Conservation (phyloP, 2,888 invertebrate genomes). For the Cylindroiulus punctatus region DNA sequence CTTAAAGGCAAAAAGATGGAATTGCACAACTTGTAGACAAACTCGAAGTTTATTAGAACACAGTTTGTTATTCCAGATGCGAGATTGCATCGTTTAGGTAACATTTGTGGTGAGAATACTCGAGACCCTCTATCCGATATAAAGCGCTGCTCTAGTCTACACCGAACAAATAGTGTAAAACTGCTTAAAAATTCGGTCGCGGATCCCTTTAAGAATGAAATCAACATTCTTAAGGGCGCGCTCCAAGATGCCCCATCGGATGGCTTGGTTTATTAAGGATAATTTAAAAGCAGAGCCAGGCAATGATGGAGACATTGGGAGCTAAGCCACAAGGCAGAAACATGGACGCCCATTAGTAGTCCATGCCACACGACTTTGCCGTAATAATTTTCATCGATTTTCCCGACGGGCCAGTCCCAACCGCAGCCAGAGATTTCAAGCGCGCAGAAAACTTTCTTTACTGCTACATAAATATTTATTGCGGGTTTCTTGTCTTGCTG, state of each 20-base stretch:
- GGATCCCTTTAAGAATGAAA: neutral
- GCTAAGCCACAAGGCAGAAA: neutral
- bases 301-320: constrained; percentile 27
- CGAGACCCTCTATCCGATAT: too few species aligned
- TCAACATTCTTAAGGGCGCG: neutral
- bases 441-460: constrained; percentile 32
- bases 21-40: too few species aligned
- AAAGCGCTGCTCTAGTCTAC: too few species aligned
- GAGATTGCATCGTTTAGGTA: too few species aligned
- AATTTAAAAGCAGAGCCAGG: constrained; percentile 13
- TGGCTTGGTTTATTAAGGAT: constrained; percentile 29
- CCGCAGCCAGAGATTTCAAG: neutral
- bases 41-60: too few species aligned
- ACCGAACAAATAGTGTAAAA: too few species aligned
- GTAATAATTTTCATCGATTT: constrained; percentile 42
- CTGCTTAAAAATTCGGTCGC: neutral
- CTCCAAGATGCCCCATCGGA: constrained; percentile 14
- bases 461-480: constrained; percentile 38
- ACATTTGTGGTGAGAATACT: too few species aligned
- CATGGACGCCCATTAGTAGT: constrained; percentile 31
- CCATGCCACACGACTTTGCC: constrained; percentile 30
- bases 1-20: too few species aligned
- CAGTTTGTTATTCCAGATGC: too few species aligned
- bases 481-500: constrained; percentile 21
- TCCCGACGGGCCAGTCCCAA: constrained; percentile 23